phyloP scores from a whole-genome alignment of 2,888 invertebrate species.

The Cremastobaeus sp. region DNA sequence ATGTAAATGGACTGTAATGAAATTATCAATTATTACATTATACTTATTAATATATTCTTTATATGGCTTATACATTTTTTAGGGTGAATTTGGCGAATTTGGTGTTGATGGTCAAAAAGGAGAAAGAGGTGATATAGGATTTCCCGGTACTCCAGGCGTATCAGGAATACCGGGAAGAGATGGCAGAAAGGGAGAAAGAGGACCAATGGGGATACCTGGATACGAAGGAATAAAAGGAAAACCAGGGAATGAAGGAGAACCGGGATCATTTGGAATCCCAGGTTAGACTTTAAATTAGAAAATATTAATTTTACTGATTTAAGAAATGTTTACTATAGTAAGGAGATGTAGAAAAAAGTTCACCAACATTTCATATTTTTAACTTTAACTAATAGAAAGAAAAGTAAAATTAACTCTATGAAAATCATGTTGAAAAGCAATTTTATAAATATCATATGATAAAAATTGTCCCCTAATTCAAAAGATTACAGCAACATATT shows the following conservation, averaged over 20 bases:
- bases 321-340: no score
- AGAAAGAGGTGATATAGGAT: constrained; percentile 82
- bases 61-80: constrained; percentile 77
- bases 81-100: constrained; percentile 81
- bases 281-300: constrained; percentile 70
- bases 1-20: no score
- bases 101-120: constrained; percentile 87
- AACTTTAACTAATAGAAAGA: no score
- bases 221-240: constrained; percentile 76
- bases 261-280: constrained; percentile 77
- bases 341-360: no score
- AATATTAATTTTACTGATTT: no score
- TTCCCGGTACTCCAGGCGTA: constrained; percentile 80
- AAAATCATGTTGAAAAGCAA: no score
- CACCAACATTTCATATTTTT: no score
- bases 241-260: constrained; percentile 84
- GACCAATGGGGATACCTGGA: constrained; percentile 77
- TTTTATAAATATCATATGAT: no score
- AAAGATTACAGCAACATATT: no score
- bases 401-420: no score
- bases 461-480: no score
- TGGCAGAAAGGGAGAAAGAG: constrained; percentile 81
- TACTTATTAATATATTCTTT: not conserved
- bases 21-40: no score
- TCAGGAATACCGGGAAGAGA: constrained; percentile 79